Evolutionary conservation across 2,113 vertebrate species (phyloP), one percentile per base, ranked within the genome.

Genomic region (Orycteropus afer): DNA sequence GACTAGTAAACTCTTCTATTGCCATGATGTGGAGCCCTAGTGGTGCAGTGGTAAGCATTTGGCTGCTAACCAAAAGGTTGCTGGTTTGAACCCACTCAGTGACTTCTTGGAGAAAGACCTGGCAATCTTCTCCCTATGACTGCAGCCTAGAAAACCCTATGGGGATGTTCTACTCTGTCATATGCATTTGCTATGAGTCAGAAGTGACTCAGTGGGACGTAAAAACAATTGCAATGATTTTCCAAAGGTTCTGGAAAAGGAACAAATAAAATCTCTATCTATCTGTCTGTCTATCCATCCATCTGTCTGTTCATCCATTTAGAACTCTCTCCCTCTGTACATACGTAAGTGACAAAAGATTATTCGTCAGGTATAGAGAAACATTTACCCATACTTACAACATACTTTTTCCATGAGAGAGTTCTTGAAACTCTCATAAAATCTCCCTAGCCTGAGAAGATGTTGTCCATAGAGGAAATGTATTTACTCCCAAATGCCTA

Each of bases 391-490:
- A 45, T 85, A 73, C 32, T 84, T 83, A 49, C 1, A 88, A 83
- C 69, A 73, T 78, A 83, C 2, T 49, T 91, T 78, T 76, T 94
- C 57, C 57, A 91, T 63, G 40, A 61, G 2, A 17, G 0, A 86
- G 7, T 37, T 65, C 15, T 71, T 37, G 1, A 40, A 76, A 86
- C 7, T 87, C 17, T 1, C 25, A 86, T 63, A 63, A 95, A 87
- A 87, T 92, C 47, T 90, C 18, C 18, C 49, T 74, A 82, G 40
- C 17, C 49, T 37, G 7, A 88, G 25, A 95, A 55, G 17, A 47
- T 86, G 5, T 63, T 78, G 87, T 97, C 81, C n/a, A 45, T 42
- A 90, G 42, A 59, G 67, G 20, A 96, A 78, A 61, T 93, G 5
- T 77, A 69, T 93, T 82, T 86, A 20, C 7, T 8, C 32, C 65